Base-by-base conservation (phyloP, 2,888 invertebrate genomes). In the Diplazon laetatorius region DNA sequence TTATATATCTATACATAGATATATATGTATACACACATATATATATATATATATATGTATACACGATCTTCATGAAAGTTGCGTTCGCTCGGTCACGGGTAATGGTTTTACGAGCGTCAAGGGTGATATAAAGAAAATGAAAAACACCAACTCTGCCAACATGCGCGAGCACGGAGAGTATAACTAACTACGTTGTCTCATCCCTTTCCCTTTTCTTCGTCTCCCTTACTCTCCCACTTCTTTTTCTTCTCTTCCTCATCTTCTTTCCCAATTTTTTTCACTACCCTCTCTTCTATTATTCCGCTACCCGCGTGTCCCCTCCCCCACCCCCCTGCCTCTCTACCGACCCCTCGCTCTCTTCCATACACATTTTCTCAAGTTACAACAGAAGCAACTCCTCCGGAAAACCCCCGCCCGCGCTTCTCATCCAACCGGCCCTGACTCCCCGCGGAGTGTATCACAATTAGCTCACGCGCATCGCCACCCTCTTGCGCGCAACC, bases 121-220 rank as follows among this genome's bases (percentile, higher is more conserved):
- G 95, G 95, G 95, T 95, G 94, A 95, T 94, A 95, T 95, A 95
- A 95, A 95, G 95, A 95, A 95, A 95, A 95, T 95, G 95, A 95
- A 95, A 95, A 95, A 95, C 95, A 95, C 94, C 94, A 82, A 85
- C 85, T 84, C 87, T 89, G 87, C 86, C 90, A 88, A 87, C 89
- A 86, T 87, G 88, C 88, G 83, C 89, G 84, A 87, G 85, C 85
- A 81, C 82, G 78, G 4, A 6, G 76, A 84, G 84, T 89, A 89
- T 90, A 90, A 89, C 89, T 89, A 90, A 89, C 88, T 87, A 84
- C 86, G 79, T 80, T 85, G 85, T 85, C 81, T n/a, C n/a, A n/a
- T n/a, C n/a, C n/a, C n/a, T n/a, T n/a, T n/a, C 71, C 74, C 70
- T 62, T 39, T 70, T 72, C 35, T 63, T 35, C 6, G 30, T 66